Percentiles rank a stretch among this genome's conserved stretches.
phyloP scores from a whole-genome alignment of 2,113 vertebrate genomes.

The Pseudois nayaur region DNA sequence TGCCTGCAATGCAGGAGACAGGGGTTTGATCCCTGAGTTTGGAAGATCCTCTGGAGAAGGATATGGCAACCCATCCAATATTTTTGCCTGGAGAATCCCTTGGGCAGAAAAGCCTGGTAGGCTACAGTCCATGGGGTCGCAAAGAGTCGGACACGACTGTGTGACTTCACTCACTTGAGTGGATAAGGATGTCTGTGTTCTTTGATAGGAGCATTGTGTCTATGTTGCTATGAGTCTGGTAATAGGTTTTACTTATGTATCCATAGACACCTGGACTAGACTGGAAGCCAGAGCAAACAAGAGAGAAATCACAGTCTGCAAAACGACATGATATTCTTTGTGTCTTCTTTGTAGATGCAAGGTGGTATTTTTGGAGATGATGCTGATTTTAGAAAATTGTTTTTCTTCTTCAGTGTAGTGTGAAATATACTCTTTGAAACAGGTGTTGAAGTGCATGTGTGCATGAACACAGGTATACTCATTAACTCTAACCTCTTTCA shows the following conservation, averaged over 20 bases:
- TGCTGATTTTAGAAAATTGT: background rate
- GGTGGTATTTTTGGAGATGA: background rate
- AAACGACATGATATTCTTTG: background rate
- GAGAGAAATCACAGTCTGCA: background rate
- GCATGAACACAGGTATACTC: background rate
- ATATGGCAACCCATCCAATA: background rate
- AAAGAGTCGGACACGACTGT: background rate
- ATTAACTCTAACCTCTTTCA: background rate
- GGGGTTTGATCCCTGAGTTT: fast-evolving
- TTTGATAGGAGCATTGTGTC: background rate
- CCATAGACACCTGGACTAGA: background rate
- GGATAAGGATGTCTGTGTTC: background rate
- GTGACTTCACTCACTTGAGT: background rate
- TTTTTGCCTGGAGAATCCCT: background rate
- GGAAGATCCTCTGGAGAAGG: background rate
- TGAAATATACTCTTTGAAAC: background rate
- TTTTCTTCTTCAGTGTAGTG: background rate
- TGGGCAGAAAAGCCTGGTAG: background rate
- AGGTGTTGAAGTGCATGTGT: background rate
- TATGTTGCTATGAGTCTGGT: background rate
- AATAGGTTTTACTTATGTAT: background rate
- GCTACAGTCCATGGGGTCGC: background rate
- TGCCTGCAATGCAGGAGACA: background rate
- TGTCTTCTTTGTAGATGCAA: background rate
- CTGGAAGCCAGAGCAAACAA: background rate